Conservation (phyloP, 1,140 invertebrate species). For the Drosophila pectinifera region DNA sequence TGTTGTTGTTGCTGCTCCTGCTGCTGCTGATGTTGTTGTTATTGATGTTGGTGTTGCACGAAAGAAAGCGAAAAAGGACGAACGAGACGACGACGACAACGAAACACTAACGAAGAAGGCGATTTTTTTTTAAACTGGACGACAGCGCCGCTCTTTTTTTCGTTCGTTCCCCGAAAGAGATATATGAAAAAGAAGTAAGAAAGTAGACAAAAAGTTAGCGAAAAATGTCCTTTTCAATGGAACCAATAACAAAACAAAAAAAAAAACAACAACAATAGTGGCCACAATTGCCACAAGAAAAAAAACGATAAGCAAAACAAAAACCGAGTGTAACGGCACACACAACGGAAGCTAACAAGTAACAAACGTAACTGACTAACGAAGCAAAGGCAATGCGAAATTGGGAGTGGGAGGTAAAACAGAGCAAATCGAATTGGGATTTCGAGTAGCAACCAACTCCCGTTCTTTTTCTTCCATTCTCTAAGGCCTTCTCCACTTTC, state of each 20-base stretch:
- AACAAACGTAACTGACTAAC: constrained; percentile 16
- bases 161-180: neutral
- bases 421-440: constrained; percentile 1
- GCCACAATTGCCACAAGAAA: neutral
- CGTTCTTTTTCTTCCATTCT: neutral
- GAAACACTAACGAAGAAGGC: constrained; percentile 41
- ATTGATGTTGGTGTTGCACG: constrained; percentile 45
- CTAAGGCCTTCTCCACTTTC: neutral
- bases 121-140: constrained; percentile 26
- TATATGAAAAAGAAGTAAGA: constrained; percentile 8
- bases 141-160: constrained; percentile 34
- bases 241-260: neutral
- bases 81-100: constrained; percentile 44
- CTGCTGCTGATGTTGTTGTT: constrained; percentile 18
- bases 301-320: neutral
- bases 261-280: neutral
- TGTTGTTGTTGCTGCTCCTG: constrained; percentile 17
- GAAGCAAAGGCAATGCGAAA: constrained; percentile 17
- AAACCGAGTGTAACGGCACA: constrained; percentile 1
- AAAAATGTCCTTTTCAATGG: neutral
- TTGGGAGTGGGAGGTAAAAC: neutral
- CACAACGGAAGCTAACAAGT: neutral
- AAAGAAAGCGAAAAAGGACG: constrained; percentile 58
- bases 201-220: neutral
- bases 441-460: neutral